Evolutionary conservation across 1,140 invertebrate genomes (phyloP), one percentile per base, ranked within the genome.

Genomic region (Drosophila tani): DNA sequence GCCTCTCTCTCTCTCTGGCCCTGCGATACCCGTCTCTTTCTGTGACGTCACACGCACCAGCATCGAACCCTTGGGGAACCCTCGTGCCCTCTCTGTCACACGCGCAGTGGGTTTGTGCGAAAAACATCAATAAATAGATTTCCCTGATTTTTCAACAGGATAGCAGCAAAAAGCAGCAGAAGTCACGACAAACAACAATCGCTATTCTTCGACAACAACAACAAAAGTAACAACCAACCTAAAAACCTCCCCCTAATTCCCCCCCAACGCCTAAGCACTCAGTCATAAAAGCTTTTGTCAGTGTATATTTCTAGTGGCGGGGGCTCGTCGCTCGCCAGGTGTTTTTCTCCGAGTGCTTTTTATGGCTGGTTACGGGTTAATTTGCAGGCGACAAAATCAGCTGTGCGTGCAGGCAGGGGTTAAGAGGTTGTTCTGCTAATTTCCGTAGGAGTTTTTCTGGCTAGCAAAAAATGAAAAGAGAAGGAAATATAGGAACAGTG

Each of bases 71-170:
- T 41, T 73, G 45, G 55, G 67, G 65, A 68, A 70, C 49, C 49
- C 46, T 60, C 29, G 46, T 14, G 35, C 35, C 21, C 29, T 60
- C 53, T 60, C 67, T 9, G n/a, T 77, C 65, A 6, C 75, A 49
- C 35, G 7, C 47, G 14, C 45, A 14, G 8, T 47, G 50, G 40
- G 15, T 49, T 24, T 62, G 59, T 46, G 64, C 69, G 81, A 82
- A 91, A 91, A 91, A 91, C 86, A 84, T 92, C 90, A 87, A 91
- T 91, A 91, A 91, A 91, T 91, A 92, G 90, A 91, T 91, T 91
- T 91, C 85, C 90, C 90, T 92, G 90, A 91, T 91, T 91, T 91
- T 91, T 90, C 80, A 91, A 91, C 90, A 91, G 90, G 90, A 91
- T 84, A 87, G 78, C 90, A 91, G 90, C 64, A 91, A 56, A 64